phyloP scores from a whole-genome alignment of 2,888 invertebrate genomes.

The Endotricha flammealis region DNA sequence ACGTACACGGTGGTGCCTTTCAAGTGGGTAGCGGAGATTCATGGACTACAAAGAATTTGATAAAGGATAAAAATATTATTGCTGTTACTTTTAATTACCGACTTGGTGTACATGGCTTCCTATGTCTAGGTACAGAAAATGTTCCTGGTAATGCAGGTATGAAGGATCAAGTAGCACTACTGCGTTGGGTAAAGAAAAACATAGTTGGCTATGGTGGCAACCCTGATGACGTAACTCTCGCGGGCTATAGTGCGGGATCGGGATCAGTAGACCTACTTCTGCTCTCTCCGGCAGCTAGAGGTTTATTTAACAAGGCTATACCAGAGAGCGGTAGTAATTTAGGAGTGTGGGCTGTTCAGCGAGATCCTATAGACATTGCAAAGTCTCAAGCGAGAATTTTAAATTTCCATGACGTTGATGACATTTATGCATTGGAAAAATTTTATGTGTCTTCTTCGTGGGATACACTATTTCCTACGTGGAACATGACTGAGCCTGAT shows the following conservation, averaged over 20 bases:
- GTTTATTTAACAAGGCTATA: conserved; percentile 36
- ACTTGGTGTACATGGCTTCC: conserved; percentile 30
- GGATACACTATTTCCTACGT: not conserved
- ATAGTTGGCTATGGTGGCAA: conserved; percentile 21
- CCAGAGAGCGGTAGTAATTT: conserved; percentile 23
- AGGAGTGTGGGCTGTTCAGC: conserved; percentile 14
- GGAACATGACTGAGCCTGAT: not conserved
- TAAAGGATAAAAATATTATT: conserved; percentile 18
- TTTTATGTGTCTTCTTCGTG: conserved; percentile 23
- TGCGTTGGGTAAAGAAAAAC: conserved; percentile 24
- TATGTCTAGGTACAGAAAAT: conserved; percentile 36
- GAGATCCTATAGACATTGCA: conserved; percentile 19
- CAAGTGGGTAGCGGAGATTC: conserved; percentile 21
- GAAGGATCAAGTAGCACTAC: conserved; percentile 33
- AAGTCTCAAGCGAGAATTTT: conserved; percentile 13
- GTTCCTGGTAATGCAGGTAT: conserved; percentile 39
- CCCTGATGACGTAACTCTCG: conserved; percentile 20
- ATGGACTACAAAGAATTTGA: conserved; percentile 13
- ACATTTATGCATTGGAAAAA: conserved; percentile 24
- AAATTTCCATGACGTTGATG: conserved; percentile 17
- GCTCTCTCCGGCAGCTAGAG: conserved; percentile 14
- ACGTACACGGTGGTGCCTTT: conserved; percentile 34
- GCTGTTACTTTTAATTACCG: conserved; percentile 29
- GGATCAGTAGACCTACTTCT: conserved; percentile 16
- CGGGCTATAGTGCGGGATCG: conserved; percentile 21